Base-by-base conservation (phyloP, 2,888 invertebrate species). In the Camptogramma bilineatum region DNA sequence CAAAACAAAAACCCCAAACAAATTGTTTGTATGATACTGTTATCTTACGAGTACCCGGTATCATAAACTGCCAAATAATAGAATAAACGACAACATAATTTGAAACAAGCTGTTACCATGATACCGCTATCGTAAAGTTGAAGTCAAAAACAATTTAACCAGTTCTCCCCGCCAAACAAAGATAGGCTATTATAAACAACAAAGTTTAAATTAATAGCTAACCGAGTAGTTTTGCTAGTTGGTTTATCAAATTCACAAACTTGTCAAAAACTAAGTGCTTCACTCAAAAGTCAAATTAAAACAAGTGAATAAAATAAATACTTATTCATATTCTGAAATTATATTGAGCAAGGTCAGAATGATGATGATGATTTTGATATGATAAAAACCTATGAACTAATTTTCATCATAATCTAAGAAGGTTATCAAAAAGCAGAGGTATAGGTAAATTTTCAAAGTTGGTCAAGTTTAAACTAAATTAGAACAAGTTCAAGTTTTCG, bases 31-130 rank as follows among this genome's bases (percentile, higher is more conserved):
- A 28, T 28, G 28, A 5, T 3, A 39, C 13, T 3, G 13, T 13
- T 39, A 39, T 39, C 34, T 39, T 39, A 39, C 10, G 13, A 39
- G 16, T 44, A 44, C 16, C 7, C 16, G 13, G 13, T 19, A 48
- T 48, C 48, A n/a, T 48, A 48, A 48, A 48, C 46, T 48, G 21
- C 21, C 34, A 52, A 53, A 34, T 47, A 48, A 56, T 56, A 47
- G 55, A 34, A 31, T 17, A 21, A 50, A 39, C 42, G 50, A 42
- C 42, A 57, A 50, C 24, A 50, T 57, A 42, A 39, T 57, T 57
- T 47, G 2, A 42, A 57, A 50, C 57, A 57, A 57, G 57, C 57
- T 57, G 57, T 42, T 57, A 51, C 50, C 28, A 28, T 13, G 57
- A 57, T 57, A 51, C 24, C 39, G 50, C 24, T 47, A 47, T 55